These are phyloP conservation scores for Globodera ellingtonae DNA, from an alignment of 1,140 invertebrate genomes.

Conservation along the genomic window DNA sequence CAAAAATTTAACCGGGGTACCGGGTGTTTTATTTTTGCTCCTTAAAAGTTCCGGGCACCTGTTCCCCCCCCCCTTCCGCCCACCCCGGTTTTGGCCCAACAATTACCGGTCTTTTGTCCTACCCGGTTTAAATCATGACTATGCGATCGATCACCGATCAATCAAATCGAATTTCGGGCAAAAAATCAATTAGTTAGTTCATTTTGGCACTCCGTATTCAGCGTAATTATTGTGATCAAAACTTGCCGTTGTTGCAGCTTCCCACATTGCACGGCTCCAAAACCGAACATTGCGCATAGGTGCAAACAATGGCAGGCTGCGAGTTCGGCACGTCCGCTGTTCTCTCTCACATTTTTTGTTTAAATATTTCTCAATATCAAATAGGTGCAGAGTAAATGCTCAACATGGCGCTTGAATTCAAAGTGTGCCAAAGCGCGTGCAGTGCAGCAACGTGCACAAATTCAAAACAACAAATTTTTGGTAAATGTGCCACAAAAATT, in stretches of 20 bases:
- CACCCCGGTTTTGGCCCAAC: too few relatives aligned
- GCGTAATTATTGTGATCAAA: neutral
- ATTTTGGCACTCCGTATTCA: too few relatives aligned
- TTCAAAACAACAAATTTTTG: constrained; percentile 8
- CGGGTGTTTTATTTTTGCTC: neutral
- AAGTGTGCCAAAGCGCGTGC: neutral
- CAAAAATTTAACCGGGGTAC: constrained; percentile 12
- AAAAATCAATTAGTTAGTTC: too few relatives aligned
- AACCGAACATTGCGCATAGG: constrained; percentile 56
- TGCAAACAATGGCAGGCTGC: constrained; percentile 56
- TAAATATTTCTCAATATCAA: neutral
- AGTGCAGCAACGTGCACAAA: neutral
- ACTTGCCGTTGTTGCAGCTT: constrained; percentile 64
- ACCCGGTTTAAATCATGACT: too few relatives aligned
- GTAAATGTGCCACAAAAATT: neutral
- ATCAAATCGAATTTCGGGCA: too few relatives aligned
- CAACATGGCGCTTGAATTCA: neutral
- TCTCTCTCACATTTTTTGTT: neutral
- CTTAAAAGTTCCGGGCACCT: too few relatives aligned
- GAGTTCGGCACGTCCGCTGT: neutral
- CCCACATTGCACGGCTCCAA: constrained; percentile 55
- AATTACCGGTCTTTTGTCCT: too few relatives aligned
- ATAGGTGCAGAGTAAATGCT: constrained; percentile 5
- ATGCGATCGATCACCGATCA: too few relatives aligned
- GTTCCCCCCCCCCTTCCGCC: too few relatives aligned